These are phyloP conservation scores for Endotricha flammealis DNA, from an alignment of 2,888 invertebrate genomes.

Conservation along the genomic window DNA sequence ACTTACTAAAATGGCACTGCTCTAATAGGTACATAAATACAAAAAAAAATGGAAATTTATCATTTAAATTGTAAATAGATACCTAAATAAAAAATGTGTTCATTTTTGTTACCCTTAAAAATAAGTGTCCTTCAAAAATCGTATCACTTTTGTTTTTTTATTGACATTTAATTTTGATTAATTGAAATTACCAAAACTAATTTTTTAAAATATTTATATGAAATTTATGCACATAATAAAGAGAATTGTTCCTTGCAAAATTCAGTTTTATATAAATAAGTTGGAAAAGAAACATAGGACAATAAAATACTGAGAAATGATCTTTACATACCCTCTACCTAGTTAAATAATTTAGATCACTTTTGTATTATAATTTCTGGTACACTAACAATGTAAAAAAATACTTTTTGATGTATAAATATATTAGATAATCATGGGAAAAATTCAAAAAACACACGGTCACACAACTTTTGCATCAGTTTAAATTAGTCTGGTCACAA, in stretches of 20 bases:
- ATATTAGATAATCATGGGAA: too few species aligned
- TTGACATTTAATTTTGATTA: background rate
- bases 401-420: background rate
- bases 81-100: conserved; percentile 8
- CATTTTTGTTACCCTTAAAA: conserved; percentile 20
- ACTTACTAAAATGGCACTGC: conserved; percentile 21
- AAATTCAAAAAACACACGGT: background rate
- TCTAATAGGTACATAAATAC: background rate
- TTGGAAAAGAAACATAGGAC: conserved; percentile 29
- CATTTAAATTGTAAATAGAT: conserved; percentile 2
- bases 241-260: background rate
- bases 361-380: conserved; percentile 2
- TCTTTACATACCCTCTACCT: conserved; percentile 4
- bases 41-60: background rate
- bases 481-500: conserved; percentile 9
- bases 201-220: too few species aligned
- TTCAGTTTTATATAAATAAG: conserved; percentile 4
- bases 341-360: conserved; percentile 1
- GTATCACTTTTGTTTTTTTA: conserved; percentile 7
- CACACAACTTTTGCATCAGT: conserved; percentile 4
- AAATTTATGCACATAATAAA: too few species aligned
- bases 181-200: background rate
- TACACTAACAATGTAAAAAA: background rate
- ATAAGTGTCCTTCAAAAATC: conserved; percentile 30
- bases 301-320: conserved; percentile 27